Evolutionary conservation across 2,797 vertebrate species (phyloP), one percentile per base, ranked within the genome.

Genomic region (Anolis apletophallus): DNA sequence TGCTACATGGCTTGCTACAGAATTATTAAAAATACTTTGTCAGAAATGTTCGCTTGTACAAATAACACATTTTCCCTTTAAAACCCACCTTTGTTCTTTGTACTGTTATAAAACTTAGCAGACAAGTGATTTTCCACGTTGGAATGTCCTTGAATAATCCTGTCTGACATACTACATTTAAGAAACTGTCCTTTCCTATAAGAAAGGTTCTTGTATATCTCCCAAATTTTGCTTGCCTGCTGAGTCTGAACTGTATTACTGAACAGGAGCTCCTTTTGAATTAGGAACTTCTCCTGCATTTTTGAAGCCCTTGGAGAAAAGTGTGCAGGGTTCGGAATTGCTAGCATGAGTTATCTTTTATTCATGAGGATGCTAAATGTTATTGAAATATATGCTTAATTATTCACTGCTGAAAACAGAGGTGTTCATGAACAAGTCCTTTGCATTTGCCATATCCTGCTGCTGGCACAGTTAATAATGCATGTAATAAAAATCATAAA

Each of bases 351-450:
- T 87, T 89, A 94, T 95, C 89, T 94, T 94, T 95, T 94, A 95
- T 95, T 94, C 93, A 94, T 95, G 92, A 94, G 88, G 93, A 92
- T 93, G 61, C 90, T 93, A 93, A 94, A 94, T 94, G 89, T 94
- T 95, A 94, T 91, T 94, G 93, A 94, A 94, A 93, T 92, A 92
- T 93, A 91, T 92, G 93, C 93, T 92, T 94, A 95, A 95, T 95
- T 94, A 93, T 94, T 94, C 91, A 88, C 81, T 84, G 82, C 87
- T 90, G 94, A 91, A 94, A 95, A 91, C 91, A 89, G 91, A 83
- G 86, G 85, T 89, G 89, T 83, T 94, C 90, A 87, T 87, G 93
- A 91, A 89, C 80, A 91, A 93, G 90, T 91, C 91, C 90, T 95
- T 92, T 94, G 91, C 92, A 95, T 94, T 87, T 91, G 86, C 91